Conservation (phyloP, 2,888 invertebrate genomes). For the Caenorhabditis wallacei region DNA sequence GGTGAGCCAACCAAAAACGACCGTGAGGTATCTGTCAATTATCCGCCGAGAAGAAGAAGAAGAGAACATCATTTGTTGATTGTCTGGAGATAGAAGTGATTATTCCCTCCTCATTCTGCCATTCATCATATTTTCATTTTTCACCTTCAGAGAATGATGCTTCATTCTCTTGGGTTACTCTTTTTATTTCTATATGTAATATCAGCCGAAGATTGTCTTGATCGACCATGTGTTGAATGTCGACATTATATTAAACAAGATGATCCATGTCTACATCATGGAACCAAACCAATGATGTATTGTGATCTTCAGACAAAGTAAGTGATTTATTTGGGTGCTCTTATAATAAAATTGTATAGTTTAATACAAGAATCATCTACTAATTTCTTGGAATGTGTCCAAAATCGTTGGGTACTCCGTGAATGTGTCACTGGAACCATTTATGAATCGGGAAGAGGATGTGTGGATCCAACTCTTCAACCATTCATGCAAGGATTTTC, state of each 20-base stretch:
- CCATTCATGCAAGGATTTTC: slow-evolving; percentile 74
- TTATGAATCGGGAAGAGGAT: slow-evolving; percentile 68
- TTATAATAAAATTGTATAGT: slow-evolving; percentile 25
- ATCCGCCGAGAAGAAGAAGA: neutral
- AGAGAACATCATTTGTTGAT: slow-evolving; percentile 52
- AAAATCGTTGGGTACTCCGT: slow-evolving; percentile 58
- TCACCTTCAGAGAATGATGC: slow-evolving; percentile 42
- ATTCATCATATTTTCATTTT: slow-evolving; percentile 29
- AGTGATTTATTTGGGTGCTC: neutral
- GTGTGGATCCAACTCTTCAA: slow-evolving; percentile 74
- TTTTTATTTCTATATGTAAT: slow-evolving; percentile 31
- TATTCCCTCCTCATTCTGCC: slow-evolving; percentile 17
- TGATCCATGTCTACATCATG: slow-evolving; percentile 66
- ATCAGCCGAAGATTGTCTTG: slow-evolving; percentile 65
- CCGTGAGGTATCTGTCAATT: slow-evolving; percentile 65
- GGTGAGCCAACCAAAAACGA: slow-evolving; percentile 28
- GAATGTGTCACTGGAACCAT: slow-evolving; percentile 70
- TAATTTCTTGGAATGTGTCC: slow-evolving; percentile 67
- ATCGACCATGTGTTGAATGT: slow-evolving; percentile 68
- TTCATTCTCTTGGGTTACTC: slow-evolving; percentile 60
- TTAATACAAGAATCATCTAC: slow-evolving; percentile 64
- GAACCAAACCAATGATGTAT: slow-evolving; percentile 57
- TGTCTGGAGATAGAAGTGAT: slow-evolving; percentile 30
- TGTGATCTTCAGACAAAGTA: slow-evolving; percentile 66
- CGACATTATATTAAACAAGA: slow-evolving; percentile 59